Evolutionary conservation across 1,140 invertebrate species (phyloP).

Genomic region (Megathymus violae): DNA sequence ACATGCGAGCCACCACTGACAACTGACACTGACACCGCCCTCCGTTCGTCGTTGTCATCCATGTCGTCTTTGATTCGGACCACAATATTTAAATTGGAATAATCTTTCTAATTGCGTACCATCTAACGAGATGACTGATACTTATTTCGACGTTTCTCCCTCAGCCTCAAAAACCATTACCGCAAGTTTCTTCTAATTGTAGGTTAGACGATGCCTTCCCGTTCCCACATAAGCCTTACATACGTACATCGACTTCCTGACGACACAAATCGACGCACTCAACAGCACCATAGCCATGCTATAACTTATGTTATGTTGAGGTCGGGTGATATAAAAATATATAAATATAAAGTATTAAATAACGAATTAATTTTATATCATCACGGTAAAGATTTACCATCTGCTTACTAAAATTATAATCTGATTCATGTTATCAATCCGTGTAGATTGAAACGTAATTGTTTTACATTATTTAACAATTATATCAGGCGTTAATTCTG

Average conservation of each 20-base stretch:
- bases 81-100: not conserved
- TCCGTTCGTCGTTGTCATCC: not conserved
- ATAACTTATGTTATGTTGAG: too few relatives aligned
- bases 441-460: too few relatives aligned
- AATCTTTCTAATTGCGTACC: not conserved
- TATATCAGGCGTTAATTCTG: too few relatives aligned
- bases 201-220: not conserved
- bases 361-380: too few relatives aligned
- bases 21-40: not conserved
- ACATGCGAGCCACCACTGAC: too few relatives aligned
- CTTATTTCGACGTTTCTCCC: not conserved
- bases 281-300: slow-evolving; percentile 1
- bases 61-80: not conserved
- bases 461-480: too few relatives aligned
- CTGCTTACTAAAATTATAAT: too few relatives aligned
- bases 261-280: not conserved
- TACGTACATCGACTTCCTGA: not conserved
- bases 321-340: too few relatives aligned
- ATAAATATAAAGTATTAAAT: too few relatives aligned
- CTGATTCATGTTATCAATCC: too few relatives aligned
- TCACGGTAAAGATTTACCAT: too few relatives aligned
- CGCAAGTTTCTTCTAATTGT: not conserved
- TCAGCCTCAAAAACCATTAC: not conserved
- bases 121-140: not conserved
- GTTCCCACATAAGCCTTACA: not conserved